Evolutionary conservation across 1,140 invertebrate genomes (phyloP).

Genomic region (Tachypleus tridentatus): DNA sequence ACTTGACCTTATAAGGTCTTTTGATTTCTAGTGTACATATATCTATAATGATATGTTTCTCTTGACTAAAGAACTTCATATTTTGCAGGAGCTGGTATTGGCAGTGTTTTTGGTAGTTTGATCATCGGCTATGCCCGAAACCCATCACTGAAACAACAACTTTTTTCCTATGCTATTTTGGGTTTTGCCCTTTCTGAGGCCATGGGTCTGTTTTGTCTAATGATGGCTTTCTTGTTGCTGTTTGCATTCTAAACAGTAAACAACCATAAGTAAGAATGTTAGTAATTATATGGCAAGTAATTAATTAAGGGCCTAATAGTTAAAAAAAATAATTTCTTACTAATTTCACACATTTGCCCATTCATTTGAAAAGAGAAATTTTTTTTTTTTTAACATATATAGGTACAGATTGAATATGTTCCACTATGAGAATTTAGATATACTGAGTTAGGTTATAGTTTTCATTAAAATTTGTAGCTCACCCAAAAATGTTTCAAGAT

Average conservation of each 20-base stretch:
- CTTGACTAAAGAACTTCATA: constrained; percentile 6
- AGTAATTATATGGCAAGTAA: too few relatives aligned
- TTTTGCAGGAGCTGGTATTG: constrained; percentile 86
- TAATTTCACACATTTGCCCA: too few relatives aligned
- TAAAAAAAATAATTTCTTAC: too few relatives aligned
- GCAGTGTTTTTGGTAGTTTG: constrained; percentile 96
- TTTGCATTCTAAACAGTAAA: constrained; percentile 80
- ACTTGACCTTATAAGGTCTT: constrained; percentile 41
- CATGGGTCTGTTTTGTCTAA: constrained; percentile 99
- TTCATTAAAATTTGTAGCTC: too few relatives aligned
- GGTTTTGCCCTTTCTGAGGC: constrained; percentile 99
- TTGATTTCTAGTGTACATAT: neutral
- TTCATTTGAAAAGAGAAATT: too few relatives aligned
- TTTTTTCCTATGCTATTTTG: constrained; percentile 98
- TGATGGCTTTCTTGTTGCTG: constrained; percentile 99
- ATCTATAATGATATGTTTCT: neutral
- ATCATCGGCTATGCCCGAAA: constrained; percentile 98
- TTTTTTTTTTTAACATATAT: too few relatives aligned
- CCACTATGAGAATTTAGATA: too few relatives aligned
- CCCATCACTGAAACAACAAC: constrained; percentile 93
- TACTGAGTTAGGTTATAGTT: too few relatives aligned
- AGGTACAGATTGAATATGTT: too few relatives aligned
- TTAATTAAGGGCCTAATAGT: too few relatives aligned
- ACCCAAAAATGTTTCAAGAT: too few relatives aligned
- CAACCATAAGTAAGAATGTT: too few relatives aligned